Evolutionary conservation across 2,888 invertebrate species (phyloP), one percentile per base, ranked within the genome.

Genomic region (Pristionchus exspectatus): DNA sequence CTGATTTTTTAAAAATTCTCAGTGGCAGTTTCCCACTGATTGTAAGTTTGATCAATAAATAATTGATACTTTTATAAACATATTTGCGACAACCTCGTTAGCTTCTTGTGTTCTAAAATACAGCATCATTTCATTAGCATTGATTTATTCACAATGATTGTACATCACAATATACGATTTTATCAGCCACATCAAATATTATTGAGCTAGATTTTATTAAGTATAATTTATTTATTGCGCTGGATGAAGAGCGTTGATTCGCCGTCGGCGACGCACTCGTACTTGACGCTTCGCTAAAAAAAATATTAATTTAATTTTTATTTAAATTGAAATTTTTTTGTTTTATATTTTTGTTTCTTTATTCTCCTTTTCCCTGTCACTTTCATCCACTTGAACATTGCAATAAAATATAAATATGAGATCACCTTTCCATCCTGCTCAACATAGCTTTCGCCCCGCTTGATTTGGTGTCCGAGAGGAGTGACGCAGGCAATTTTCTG

Each of bases 401-500:
- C 10, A 24, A 66, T 24, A 24, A 10, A 38, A 38, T 38, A 38
- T 5, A 38, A 38, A 38, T 66, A 66, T 1, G 4, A 66, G 9
- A 2, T 7, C 4, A 69, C 69, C 69, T 69, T 24, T 72, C 72
- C 72, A 30, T 72, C 30, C 33, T 72, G 30, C 72, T 72, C 30
- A 30, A 33, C 72, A 4, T 72, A 33, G 12, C 14, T 72, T 2
- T 72, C 30, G 14, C 72, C 72, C 14, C 72, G 12, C 33, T 72
- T 30, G 18, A 72, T 24, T 5, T 30, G 72, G 14, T 33, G 30
- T 16, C 72, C 72, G 24, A 33, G 30, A 5, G 30, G 30, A 33
- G 72, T 72, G 33, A 72, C 18, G 72, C 72, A 72, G 30, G 72
- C 72, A 33, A 72, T 72, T 30, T 30, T 72, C 72, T 72, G 72